Base-by-base conservation (phyloP, 2,888 invertebrate genomes). In the Lasioglossum marginatum region DNA sequence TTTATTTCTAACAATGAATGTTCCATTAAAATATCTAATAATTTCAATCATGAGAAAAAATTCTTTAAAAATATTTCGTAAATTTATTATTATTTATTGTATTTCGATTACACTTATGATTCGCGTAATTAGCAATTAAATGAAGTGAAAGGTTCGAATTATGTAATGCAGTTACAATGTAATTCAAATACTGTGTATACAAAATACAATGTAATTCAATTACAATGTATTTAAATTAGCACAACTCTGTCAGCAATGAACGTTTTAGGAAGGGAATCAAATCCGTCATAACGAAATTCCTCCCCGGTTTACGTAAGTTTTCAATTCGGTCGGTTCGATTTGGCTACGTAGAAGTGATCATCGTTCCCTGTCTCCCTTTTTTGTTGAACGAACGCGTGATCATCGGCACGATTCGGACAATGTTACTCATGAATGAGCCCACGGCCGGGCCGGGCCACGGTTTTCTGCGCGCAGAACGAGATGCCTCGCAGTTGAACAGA, bases 391-490 rank as follows among this genome's bases (percentile, higher is more conserved):
- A 77, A 68, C 57, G 43, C 6, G 16, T 73, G 82, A 73, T 79
- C 77, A 66, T 31, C 37, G 85, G 37, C 57, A 71, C 73, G 52
- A 5, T 76, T 70, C 52, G 48, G 6, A 48, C 43, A 52, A 77
- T 75, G 83, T 81, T 72, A 71, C 78, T 73, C 83, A 87, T 92
- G 89, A 92, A 92, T 91, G 91, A 92, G 87, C 82, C 83, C 76
- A 77, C 72, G 74, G 31, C 3, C 23, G 8, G 52, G 52, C 2
- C 60, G 5, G 16, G 87, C 37, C 31, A 85, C 88, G 89, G 88
- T 89, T 91, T 91, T 81, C 84, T 80, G 72, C 83, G 87, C 79
- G 85, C 87, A 87, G 87, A 87, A 82, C 27, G 31, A 74, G 81
- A 80, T 79, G 74, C 40, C 45, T 74, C 78, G 72, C 66, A 34